phyloP scores from a whole-genome alignment of 2,113 vertebrate species.

The Aegypius monachus region DNA sequence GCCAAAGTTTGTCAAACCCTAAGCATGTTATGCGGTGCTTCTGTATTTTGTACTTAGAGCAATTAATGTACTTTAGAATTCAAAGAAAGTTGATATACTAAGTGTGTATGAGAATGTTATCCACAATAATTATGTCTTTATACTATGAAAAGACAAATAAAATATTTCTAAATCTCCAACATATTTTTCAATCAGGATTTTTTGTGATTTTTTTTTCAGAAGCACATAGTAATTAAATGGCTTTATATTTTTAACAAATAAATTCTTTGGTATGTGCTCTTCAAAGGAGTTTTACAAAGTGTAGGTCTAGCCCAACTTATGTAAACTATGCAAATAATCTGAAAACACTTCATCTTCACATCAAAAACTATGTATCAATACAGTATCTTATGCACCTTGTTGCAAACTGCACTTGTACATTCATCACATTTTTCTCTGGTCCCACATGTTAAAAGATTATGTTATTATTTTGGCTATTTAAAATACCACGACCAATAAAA shows the following conservation, averaged over 20 bases:
- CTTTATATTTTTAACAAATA: neutral
- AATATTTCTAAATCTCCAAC: neutral
- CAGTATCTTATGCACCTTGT: neutral
- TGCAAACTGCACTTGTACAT: neutral
- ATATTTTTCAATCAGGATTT: neutral
- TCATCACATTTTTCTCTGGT: neutral
- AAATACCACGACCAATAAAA: neutral
- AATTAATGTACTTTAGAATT: neutral
- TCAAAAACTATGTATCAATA: neutral
- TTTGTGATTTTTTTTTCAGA: neutral
- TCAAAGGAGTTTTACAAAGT: neutral
- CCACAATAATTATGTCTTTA: neutral
- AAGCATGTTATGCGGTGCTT: neutral
- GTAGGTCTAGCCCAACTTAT: neutral
- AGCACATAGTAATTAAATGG: neutral
- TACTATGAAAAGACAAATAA: neutral
- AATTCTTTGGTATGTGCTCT: neutral
- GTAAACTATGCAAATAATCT: neutral
- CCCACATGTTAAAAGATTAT: neutral
- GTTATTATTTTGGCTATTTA: neutral
- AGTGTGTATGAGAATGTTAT: neutral
- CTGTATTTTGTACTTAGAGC: neutral
- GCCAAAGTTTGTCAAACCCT: neutral
- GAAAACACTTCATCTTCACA: neutral
- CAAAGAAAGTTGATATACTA: neutral